These are phyloP conservation scores for Parapristionchus giblindavisi DNA, from an alignment of 2,888 invertebrate genomes.

Conservation along the genomic window DNA sequence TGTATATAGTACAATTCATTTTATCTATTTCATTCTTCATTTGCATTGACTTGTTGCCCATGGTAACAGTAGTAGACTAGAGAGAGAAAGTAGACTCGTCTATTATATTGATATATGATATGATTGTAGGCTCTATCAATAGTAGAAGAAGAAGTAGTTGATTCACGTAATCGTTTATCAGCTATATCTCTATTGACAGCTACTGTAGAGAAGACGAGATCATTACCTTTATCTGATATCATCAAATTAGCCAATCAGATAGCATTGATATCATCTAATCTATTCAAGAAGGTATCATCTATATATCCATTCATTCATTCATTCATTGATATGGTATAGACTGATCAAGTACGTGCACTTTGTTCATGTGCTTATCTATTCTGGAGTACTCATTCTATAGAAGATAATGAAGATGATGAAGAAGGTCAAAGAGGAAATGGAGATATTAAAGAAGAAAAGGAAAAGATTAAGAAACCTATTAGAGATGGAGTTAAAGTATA, in stretches of 20 bases:
- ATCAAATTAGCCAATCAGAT: slow-evolving; percentile 33
- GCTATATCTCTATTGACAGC: slow-evolving; percentile 50
- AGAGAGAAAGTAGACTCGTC: no score
- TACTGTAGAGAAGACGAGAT: slow-evolving; percentile 36
- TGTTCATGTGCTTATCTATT: slow-evolving; percentile 83
- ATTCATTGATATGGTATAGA: slow-evolving; percentile 38
- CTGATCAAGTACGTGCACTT: slow-evolving; percentile 86
- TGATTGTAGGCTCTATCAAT: slow-evolving; percentile 50
- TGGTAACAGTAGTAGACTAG: no score
- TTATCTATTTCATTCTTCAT: no score
- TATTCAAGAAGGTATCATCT: slow-evolving; percentile 38
- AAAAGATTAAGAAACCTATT: slow-evolving; percentile 91
- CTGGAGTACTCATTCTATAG: slow-evolving; percentile 77
- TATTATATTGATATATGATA: no score
- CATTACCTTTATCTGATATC: slow-evolving; percentile 7
- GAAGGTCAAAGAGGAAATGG: no score
- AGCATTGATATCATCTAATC: slow-evolving; percentile 47
- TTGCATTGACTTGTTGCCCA: no score
- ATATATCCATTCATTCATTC: not conserved
- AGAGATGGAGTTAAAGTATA: slow-evolving; percentile 73
- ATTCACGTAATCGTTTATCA: slow-evolving; percentile 52
- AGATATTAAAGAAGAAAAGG: no score
- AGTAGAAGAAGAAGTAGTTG: slow-evolving; percentile 55
- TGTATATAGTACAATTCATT: no score
- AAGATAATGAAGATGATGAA: slow-evolving; percentile 74